Evolutionary conservation across 2,888 invertebrate genomes (phyloP).

Genomic region (Physocephala rufipes): DNA sequence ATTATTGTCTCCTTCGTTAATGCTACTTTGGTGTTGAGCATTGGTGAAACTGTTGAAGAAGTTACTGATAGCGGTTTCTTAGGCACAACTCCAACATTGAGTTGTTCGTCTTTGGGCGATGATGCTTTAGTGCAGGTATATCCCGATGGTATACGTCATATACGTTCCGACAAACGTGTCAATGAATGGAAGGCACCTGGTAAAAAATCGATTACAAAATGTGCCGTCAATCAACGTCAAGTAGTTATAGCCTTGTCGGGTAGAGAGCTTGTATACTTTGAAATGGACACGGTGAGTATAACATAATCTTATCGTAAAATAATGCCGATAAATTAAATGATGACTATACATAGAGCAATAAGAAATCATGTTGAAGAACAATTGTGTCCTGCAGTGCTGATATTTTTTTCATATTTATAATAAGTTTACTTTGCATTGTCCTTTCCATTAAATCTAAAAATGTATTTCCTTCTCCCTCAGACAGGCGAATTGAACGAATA

Average conservation of each 20-base stretch:
- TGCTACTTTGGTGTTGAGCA: slow-evolving; percentile 97
- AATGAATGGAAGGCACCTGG: slow-evolving; percentile 99
- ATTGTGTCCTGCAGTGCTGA: slow-evolving; percentile 67
- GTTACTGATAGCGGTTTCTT: slow-evolving; percentile 99
- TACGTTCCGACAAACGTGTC: slow-evolving; percentile 96
- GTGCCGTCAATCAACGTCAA: slow-evolving; percentile 98
- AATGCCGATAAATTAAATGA: slow-evolving; percentile 48
- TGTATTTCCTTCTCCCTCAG: slow-evolving; percentile 69
- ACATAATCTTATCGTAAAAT: background rate
- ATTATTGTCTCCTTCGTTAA: slow-evolving; percentile 99
- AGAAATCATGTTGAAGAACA: slow-evolving; percentile 65
- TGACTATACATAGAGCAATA: slow-evolving; percentile 62
- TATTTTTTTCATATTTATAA: slow-evolving; percentile 30
- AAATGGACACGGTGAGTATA: slow-evolving; percentile 95
- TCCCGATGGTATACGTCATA: slow-evolving; percentile 98
- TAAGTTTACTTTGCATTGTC: background rate
- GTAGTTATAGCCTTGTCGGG: slow-evolving; percentile 98
- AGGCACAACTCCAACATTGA: slow-evolving; percentile 98
- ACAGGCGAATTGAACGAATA: slow-evolving; percentile 98
- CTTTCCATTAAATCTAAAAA: background rate
- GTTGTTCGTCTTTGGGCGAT: slow-evolving; percentile 96
- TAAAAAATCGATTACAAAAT: slow-evolving; percentile 95
- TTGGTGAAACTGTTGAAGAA: slow-evolving; percentile 99
- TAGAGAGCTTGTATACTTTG: slow-evolving; percentile 98
- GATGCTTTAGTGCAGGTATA: slow-evolving; percentile 99